A percentile compares a stretch with the other conserved stretches of the same genome.
Conservation (phyloP, 1,140 invertebrate species). For the Armadillidium nasatum region DNA sequence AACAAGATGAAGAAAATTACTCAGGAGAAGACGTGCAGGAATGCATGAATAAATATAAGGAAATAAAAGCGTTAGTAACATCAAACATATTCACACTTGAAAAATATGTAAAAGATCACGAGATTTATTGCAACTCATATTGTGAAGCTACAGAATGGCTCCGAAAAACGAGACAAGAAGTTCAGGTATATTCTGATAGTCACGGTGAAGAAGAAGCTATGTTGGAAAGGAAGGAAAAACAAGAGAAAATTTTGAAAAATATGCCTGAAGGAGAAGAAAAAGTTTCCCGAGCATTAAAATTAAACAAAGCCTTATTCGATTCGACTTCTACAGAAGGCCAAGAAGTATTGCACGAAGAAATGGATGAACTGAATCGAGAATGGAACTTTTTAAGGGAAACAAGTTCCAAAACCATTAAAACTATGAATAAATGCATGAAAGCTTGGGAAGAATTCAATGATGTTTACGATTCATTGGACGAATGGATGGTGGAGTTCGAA, state of each 20-base stretch:
- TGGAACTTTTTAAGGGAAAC: slow-evolving; percentile 81
- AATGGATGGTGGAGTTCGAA: slow-evolving; percentile 73
- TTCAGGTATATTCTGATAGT: slow-evolving; percentile 76
- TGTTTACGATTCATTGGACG: slow-evolving; percentile 63
- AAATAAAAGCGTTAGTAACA: slow-evolving; percentile 55
- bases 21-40: slow-evolving; percentile 59
- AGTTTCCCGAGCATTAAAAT: slow-evolving; percentile 66
- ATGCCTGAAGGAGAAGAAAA: slow-evolving; percentile 66
- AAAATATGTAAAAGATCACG: slow-evolving; percentile 77
- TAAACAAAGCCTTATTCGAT: slow-evolving; percentile 70
- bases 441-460: slow-evolving; percentile 80
- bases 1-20: slow-evolving; percentile 45
- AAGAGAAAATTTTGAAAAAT: slow-evolving; percentile 63
- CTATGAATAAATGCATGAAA: slow-evolving; percentile 71
- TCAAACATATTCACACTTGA: slow-evolving; percentile 60
- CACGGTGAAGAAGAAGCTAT: slow-evolving; percentile 74
- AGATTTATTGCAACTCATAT: slow-evolving; percentile 75
- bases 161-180: slow-evolving; percentile 70
- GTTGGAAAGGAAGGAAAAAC: slow-evolving; percentile 65
- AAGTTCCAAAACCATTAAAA: slow-evolving; percentile 70
- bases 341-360: slow-evolving; percentile 75
- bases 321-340: slow-evolving; percentile 81
- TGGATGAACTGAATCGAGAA: slow-evolving; percentile 74
- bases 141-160: slow-evolving; percentile 82
- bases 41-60: slow-evolving; percentile 65